Evolutionary conservation across 2,797 vertebrate genomes (phyloP).

Genomic region (Moxostoma hubbsi): DNA sequence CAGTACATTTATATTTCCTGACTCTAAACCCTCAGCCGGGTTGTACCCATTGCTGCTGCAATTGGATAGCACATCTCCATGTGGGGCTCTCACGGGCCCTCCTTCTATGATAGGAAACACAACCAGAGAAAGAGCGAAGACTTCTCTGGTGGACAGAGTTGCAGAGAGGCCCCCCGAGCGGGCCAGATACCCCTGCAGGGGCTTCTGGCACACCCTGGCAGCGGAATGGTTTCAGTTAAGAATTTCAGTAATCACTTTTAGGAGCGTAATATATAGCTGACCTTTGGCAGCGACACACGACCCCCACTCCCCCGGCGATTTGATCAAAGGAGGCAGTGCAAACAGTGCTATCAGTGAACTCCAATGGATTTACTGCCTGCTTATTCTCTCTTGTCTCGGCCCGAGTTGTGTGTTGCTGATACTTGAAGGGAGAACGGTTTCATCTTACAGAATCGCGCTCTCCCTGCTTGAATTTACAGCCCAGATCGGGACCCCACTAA

Average conservation of each 20-base stretch:
- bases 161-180: slow-evolving; percentile 76
- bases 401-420: slow-evolving; percentile 74
- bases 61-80: slow-evolving; percentile 83
- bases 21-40: slow-evolving; percentile 63
- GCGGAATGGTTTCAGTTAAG: slow-evolving; percentile 88
- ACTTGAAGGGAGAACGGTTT: slow-evolving; percentile 76
- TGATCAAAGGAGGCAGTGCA: slow-evolving; percentile 85
- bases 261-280: slow-evolving; percentile 89
- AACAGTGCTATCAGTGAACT: slow-evolving; percentile 85
- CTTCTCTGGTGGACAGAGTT: slow-evolving; percentile 70
- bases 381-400: slow-evolving; percentile 83
- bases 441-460: slow-evolving; percentile 75
- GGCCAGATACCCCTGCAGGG: slow-evolving; percentile 82
- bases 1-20: slow-evolving; percentile 79
- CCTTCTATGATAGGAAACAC: slow-evolving; percentile 81
- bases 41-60: slow-evolving; percentile 69
- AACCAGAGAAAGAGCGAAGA: slow-evolving; percentile 62
- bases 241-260: slow-evolving; percentile 90
- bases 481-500: slow-evolving; percentile 69
- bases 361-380: slow-evolving; percentile 84
- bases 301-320: slow-evolving; percentile 80
- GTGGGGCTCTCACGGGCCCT: slow-evolving; percentile 74
- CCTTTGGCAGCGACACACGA: slow-evolving; percentile 85
- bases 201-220: slow-evolving; percentile 85
- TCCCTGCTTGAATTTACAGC: slow-evolving; percentile 76